Evolutionary conservation across 2,888 invertebrate species (phyloP), one percentile per base, ranked within the genome.

Genomic region (Drosophila kambysellisi): DNA sequence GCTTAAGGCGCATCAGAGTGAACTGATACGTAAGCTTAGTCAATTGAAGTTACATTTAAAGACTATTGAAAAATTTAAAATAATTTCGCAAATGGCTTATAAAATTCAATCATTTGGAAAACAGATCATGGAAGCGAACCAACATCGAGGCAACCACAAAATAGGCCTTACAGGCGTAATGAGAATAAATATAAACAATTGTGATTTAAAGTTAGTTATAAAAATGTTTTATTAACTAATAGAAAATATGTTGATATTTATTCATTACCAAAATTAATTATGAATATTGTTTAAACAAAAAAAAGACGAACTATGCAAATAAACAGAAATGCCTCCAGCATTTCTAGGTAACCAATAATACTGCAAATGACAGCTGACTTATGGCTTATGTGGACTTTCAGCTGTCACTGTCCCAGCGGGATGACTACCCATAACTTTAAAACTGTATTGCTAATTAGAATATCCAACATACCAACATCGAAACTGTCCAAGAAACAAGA

Each of bases 1-100:
- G 70, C 76, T 84, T 70, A 58, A 81, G 87, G 84, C 84, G 88
- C 84, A 79, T 72, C 85, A 88, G 84, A 82, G 89, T 79, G 88
- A 89, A 89, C 89, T 84, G 85, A 81, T 81, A 76, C 84, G 74
- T 69, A 74, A 74, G 74, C 41, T 30, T 57, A 69, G 70, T 71
- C 82, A 86, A 83, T 82, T 82, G 74, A 67, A 88, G 76, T 74
- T 73, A 73, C 67, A 63, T 48, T 54, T 57, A 32, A 39, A 20
- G 29, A 54, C 54, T 33, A 74, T 70, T 69, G 56, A 75, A 70
- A 76, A 67, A 58, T 64, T 70, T 15, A 64, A 65, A 78, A 76
- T 76, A 68, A 80, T 80, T 80, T 76, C 25, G 50, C 60, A 70
- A 78, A 81, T 80, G 63, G 58, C 29, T 64, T 71, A 64, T 52